These are phyloP conservation scores for Phytoseiulus persimilis DNA, from an alignment of 2,888 invertebrate species.

Conservation along the genomic window DNA sequence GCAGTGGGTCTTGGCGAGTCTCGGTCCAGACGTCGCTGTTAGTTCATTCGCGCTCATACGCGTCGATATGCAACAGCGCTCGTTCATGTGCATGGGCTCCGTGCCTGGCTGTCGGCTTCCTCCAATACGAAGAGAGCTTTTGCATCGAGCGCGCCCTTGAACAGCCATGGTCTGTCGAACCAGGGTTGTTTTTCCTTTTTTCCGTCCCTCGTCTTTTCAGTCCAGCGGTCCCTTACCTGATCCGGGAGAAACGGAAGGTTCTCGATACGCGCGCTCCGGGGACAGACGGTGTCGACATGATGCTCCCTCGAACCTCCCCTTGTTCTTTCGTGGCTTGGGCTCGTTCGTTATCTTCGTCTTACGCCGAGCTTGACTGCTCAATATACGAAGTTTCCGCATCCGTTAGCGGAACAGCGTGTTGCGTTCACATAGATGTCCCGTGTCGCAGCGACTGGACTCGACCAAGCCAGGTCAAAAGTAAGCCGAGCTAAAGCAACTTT, in stretches of 20 bases:
- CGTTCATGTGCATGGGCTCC: not conserved
- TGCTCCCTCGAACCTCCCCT: not conserved
- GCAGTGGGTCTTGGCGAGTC: too few species aligned
- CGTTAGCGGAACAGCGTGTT: not conserved
- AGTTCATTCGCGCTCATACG: not conserved
- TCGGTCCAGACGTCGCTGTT: not conserved
- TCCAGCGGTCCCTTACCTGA: too few species aligned
- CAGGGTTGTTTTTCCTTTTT: too few species aligned
- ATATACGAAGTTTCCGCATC: not conserved
- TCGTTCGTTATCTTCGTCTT: not conserved
- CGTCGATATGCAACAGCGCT: not conserved
- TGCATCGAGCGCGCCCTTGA: too few species aligned
- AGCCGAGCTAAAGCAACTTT: not conserved
- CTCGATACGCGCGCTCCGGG: too few species aligned
- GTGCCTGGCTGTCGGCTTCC: not conserved
- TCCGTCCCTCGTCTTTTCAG: too few species aligned
- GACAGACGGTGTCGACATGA: not conserved
- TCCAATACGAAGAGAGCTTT: not conserved
- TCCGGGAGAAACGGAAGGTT: too few species aligned
- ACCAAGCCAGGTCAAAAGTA: not conserved
- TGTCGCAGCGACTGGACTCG: not conserved
- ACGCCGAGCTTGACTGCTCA: not conserved
- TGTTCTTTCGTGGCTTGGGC: not conserved
- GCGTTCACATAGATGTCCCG: not conserved
- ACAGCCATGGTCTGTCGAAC: too few species aligned